Evolutionary conservation across 2,888 invertebrate species (phyloP).

Genomic region (Cantharis rustica): DNA sequence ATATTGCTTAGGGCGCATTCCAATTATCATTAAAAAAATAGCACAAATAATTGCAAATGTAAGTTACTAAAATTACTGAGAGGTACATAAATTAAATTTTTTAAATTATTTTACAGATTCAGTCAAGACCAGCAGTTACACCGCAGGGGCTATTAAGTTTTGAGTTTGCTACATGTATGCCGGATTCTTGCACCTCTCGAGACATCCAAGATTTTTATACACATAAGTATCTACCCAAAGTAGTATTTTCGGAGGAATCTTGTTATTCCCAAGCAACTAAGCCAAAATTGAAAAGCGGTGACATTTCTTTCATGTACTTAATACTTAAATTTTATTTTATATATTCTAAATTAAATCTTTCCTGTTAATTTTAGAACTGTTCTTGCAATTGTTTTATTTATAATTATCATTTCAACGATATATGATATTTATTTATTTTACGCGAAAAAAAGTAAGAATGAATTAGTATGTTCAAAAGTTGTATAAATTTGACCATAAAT

Average conservation of each 20-base stretch:
- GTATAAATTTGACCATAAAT: background rate
- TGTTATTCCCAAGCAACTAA: background rate
- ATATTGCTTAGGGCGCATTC: background rate
- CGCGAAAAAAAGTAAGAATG: background rate
- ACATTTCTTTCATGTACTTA: conserved; percentile 2
- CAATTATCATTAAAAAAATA: background rate
- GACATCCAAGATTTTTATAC: background rate
- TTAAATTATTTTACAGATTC: no score
- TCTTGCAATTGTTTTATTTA: background rate
- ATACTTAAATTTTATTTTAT: background rate
- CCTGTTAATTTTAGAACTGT: background rate
- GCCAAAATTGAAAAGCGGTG: background rate
- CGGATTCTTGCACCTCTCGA: background rate
- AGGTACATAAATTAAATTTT: no score
- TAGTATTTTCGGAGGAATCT: background rate
- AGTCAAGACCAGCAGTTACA: no score
- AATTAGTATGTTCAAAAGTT: background rate
- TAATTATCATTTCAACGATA: background rate
- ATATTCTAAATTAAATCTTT: background rate
- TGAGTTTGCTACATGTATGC: background rate
- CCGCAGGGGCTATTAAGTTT: background rate
- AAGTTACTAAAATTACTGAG: no score
- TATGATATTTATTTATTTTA: background rate
- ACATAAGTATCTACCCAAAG: background rate
- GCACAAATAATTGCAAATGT: background rate